Evolutionary conservation across 2,797 vertebrate species (phyloP).

Genomic region (Todus mexicanus): DNA sequence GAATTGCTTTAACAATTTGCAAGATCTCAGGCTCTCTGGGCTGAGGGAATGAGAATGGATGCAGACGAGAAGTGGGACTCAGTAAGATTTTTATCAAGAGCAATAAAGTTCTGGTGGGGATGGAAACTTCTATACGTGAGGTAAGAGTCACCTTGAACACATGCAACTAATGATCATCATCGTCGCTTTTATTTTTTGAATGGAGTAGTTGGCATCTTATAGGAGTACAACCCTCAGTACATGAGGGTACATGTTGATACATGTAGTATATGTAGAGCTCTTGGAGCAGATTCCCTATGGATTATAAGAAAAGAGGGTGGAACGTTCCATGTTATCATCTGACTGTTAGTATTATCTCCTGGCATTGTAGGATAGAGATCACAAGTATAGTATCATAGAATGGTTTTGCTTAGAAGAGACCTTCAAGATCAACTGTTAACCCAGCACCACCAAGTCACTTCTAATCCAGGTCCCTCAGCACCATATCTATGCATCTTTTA

Average conservation of each 20-base stretch:
- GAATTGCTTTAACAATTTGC: slow-evolving; percentile 20
- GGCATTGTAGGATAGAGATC: neutral
- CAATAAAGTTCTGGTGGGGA: neutral
- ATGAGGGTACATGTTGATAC: no score
- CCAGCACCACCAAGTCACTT: no score
- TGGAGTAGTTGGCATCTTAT: neutral
- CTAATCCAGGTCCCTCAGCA: no score
- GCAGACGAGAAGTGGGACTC: neutral
- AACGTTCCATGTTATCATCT: neutral
- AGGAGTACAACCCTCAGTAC: neutral
- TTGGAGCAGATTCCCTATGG: neutral
- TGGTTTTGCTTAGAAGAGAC: no score
- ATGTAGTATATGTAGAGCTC: neutral
- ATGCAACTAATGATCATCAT: neutral
- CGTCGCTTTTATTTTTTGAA: neutral
- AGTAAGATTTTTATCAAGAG: neutral
- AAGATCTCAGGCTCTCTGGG: neutral
- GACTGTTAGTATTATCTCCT: neutral
- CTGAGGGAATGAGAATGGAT: neutral
- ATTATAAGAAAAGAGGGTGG: neutral
- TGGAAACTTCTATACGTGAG: neutral
- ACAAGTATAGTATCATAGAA: neutral
- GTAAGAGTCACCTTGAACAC: neutral
- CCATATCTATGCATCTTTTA: no score
- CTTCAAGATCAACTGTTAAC: no score